Conservation (phyloP, 2,888 invertebrate genomes). For the Parascotia fuliginaria region DNA sequence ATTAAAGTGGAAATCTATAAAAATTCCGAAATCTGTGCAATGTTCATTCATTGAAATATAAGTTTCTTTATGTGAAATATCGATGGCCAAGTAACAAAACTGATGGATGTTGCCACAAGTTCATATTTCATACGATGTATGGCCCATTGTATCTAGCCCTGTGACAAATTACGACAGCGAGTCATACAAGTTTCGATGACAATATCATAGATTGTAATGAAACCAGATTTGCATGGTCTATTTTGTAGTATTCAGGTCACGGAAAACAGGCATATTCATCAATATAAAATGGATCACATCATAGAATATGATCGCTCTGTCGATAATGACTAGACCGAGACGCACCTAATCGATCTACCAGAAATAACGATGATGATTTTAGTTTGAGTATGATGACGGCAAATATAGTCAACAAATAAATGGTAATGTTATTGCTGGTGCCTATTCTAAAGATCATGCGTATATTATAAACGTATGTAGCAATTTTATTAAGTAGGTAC, state of each 20-base stretch:
- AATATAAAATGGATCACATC: not conserved
- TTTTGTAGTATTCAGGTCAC: conserved; percentile 34
- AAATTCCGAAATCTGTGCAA: conserved; percentile 24
- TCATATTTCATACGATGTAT: conserved; percentile 66
- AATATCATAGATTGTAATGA: conserved; percentile 47
- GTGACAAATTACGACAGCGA: conserved; percentile 64
- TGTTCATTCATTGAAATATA: conserved; percentile 33
- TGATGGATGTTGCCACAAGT: conserved; percentile 55
- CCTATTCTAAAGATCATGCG: not conserved
- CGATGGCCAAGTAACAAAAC: conserved; percentile 30
- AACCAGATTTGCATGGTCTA: conserved; percentile 47
- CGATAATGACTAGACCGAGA: no score
- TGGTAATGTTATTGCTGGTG: not conserved
- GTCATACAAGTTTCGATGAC: conserved; percentile 46
- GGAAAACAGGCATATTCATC: conserved; percentile 23
- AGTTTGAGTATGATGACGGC: no score
- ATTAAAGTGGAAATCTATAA: conserved; percentile 26
- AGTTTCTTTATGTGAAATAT: conserved; percentile 38
- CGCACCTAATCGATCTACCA: no score
- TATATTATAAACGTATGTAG: no score
- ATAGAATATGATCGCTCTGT: no score
- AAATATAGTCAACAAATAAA: no score
- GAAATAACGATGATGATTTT: no score
- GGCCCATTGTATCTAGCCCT: conserved; percentile 65
- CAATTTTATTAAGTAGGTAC: no score